Conservation (phyloP, 2,797 vertebrate species). For the Argyrosomus regius region DNA sequence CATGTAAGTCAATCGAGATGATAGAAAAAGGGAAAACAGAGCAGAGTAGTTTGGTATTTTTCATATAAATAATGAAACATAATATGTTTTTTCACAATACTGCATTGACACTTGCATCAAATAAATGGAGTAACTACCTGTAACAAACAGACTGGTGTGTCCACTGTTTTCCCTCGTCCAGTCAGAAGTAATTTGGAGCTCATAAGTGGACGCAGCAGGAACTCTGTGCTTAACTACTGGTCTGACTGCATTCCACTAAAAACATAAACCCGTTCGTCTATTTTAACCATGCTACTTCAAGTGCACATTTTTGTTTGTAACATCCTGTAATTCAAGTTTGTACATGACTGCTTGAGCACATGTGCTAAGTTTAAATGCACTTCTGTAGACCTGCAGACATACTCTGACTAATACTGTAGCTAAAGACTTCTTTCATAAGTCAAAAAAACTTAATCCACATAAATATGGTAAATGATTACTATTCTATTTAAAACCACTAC, state of each 20-base stretch:
- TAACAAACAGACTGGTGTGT: conserved; percentile 42
- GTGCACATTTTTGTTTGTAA: conserved; percentile 51
- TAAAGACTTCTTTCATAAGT: conserved; percentile 21
- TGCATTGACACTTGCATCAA: conserved; percentile 68
- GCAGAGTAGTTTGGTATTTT: conserved; percentile 25
- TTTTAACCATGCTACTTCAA: conserved; percentile 51
- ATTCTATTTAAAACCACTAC: conserved; percentile 34
- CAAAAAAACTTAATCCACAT: conserved; percentile 27
- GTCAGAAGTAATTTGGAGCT: conserved; percentile 39
- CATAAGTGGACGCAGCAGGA: conserved; percentile 44
- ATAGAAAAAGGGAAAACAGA: conserved; percentile 22
- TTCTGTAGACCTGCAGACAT: conserved; percentile 8
- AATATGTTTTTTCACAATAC: conserved; percentile 31
- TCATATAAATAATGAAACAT: conserved; percentile 59
- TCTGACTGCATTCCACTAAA: conserved; percentile 68
- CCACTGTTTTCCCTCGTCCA: conserved; percentile 3
- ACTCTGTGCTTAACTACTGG: conserved; percentile 55
- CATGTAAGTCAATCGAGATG: conserved; percentile 27
- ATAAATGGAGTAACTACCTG: conserved; percentile 61
- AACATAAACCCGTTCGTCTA: conserved; percentile 58
- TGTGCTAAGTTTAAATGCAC: conserved; percentile 35
- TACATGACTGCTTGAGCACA: conserved; percentile 45
- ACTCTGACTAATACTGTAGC: conserved; percentile 1
- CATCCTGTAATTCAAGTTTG: conserved; percentile 69
- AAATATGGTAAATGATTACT: conserved; percentile 35